Evolutionary conservation across 1,140 invertebrate species (phyloP), one percentile per base, ranked within the genome.

Genomic region (Samia ricini): DNA sequence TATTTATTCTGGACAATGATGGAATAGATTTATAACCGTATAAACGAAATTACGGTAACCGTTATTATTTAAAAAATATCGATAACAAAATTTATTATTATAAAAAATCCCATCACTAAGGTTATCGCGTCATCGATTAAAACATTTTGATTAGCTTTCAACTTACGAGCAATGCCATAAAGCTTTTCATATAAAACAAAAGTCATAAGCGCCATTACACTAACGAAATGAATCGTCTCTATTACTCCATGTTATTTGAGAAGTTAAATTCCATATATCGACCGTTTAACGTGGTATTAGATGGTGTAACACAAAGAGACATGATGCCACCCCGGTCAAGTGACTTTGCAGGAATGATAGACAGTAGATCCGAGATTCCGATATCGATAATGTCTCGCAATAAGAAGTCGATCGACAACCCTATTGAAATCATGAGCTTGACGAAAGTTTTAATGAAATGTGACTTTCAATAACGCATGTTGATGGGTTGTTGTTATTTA

Each of bases 81-180:
- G 4, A 42, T 12, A 42, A 15, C 33, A 15, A 42, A 15, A 42
- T 15, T 42, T 15, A 42, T 42, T 42, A 7, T 42, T 12, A 42
- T 3, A 42, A 42, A 42, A 42, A 42, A 42, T 3, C 54, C 68
- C 83, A 81, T 65, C 79, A 78, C 83, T 85, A 75, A 63, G 68
- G 72, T 85, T 85, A 89, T 88, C 85, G 82, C 76, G 73, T 88
- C 81, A 88, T 87, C 84, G 87, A 88, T 89, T 88, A 88, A 89
- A 89, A 89, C 87, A 89, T 89, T 89, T 89, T 89, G 85, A 89
- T 89, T 89, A 89, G 85, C 87, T 89, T 87, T 89, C 87, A 86
- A 88, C 81, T 88, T 83, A 87, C 80, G 79, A 77, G 77, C 77
- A 79, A 86, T 87, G 85, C 87, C 81, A 87, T 3, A 84, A 81